Evolutionary conservation across 1,140 invertebrate species (phyloP), one percentile per base, ranked within the genome.

Genomic region (Marisa cornuarietis): DNA sequence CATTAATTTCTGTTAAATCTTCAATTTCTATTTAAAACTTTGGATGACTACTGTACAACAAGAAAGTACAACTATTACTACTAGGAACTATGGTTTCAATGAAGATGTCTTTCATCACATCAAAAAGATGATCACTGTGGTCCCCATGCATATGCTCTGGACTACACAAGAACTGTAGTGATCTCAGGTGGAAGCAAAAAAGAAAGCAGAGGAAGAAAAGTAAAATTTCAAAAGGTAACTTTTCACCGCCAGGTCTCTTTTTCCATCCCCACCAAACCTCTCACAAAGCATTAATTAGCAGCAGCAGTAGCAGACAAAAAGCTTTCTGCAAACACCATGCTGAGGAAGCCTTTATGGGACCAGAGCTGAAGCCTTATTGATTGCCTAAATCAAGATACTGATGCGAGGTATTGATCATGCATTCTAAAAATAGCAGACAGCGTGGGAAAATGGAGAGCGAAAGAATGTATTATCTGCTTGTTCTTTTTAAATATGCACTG

Each of bases 321-420:
- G 71, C 54, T 52, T 26, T 73, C 26, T 49, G 51, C 51, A 73
- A 73, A 73, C 49, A 54, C 18, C 69, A 71, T 11, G 54, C 54
- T 14, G 54, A 58, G 54, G 54, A 71, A 71, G 69, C 24, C 24
- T 42, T 10, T 10, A 49, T 26, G 18, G 31, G 20, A n/a, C 71
- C n/a, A 18, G 22, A 73, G 71, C 71, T 49, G n/a, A n/a, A 20
- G 18, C 16, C 18, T 20, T 54, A 73, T 73, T 54, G 71, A 73
- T 73, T 73, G 51, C 54, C 74, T 76, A 76, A 76, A 76, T 65
- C 62, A 20, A 76, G 74, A 49, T 63, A 65, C 74, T 76, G 74
- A 76, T 76, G 74, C 65, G 61, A 76, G 61, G 31, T 76, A 76
- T 76, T 76, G 74, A 76, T 76, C 31, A 24, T 20, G 51, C 24